These are phyloP conservation scores for Anabas testudineus DNA, from an alignment of 2,797 vertebrate species.

Conservation along the genomic window DNA sequence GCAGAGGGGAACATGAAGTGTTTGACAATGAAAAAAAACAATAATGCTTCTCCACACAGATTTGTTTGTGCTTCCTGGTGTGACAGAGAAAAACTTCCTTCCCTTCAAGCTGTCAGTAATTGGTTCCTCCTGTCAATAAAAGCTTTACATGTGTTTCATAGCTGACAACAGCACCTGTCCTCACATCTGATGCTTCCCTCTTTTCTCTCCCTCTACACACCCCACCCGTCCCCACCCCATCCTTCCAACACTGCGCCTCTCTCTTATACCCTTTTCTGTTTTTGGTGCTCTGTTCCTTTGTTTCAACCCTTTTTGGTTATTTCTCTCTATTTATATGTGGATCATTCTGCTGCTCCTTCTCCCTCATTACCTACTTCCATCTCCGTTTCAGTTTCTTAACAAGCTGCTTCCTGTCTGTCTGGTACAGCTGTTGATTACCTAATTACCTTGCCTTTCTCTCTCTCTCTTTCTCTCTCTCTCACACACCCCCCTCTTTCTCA, in stretches of 20 bases:
- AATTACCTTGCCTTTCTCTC: conserved; percentile 71
- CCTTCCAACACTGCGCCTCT: conserved; percentile 23
- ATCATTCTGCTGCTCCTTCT: conserved; percentile 48
- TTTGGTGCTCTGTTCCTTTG: conserved; percentile 33
- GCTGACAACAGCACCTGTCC: conserved; percentile 70
- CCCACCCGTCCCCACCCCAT: background rate
- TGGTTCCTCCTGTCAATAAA: conserved; percentile 65
- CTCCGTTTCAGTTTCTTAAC: conserved; percentile 74
- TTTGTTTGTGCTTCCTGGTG: conserved; percentile 53
- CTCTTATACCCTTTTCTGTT: background rate
- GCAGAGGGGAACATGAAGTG: conserved; percentile 17
- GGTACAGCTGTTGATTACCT: conserved; percentile 82
- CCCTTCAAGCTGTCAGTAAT: conserved; percentile 55
- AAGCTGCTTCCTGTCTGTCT: conserved; percentile 81
- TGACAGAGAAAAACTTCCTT: conserved; percentile 54
- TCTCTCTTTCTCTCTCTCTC: background rate
- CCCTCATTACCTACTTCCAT: conserved; percentile 76
- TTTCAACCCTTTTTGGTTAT: conserved; percentile 29
- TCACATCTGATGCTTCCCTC: conserved; percentile 45
- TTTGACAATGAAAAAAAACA: conserved; percentile 28
- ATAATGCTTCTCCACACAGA: background rate
- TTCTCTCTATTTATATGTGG: conserved; percentile 46
- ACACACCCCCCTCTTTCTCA: conserved; percentile 10
- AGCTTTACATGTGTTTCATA: conserved; percentile 57
- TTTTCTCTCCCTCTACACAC: background rate